Evolutionary conservation across 30 jellyfish, hydroid and myxozoan genomes (phyloP), one percentile per base, ranked within the genome.

Genomic region (Aurelia sp.): DNA sequence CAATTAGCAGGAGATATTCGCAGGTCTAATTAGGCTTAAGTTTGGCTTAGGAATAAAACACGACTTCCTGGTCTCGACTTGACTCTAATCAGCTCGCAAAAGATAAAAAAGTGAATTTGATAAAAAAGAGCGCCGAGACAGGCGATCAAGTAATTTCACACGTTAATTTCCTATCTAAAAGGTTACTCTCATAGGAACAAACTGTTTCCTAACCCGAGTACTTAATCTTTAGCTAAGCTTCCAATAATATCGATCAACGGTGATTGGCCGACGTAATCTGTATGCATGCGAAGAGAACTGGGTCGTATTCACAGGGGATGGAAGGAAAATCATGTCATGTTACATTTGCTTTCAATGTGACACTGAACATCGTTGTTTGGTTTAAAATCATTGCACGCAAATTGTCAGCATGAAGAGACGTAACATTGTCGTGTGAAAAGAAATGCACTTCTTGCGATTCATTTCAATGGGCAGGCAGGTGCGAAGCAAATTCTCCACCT

Each of bases 251-350:
- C 84, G 84, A 73, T 73, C 84, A 57, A 30, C 86, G 22, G 58
- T n/a, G 53, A 15, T 47, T n/a, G 57, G 73, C 27, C 16, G 86
- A 9, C 74, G 30, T 75, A 75, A 75, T 75, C 86, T 55, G 40
- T 73, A 75, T 75, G 86, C 86, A 75, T 75, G 86, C 86, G 58
- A 52, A 52, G 69, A 51, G 74, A 17, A 16, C 64, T 13, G 37
- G 30, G 69, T 18, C 33, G 69, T n/a, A 18, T 59, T n/a, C 69
- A 59, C 69, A 52, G 79, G 19, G 70, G 61, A 27, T 74, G 89
- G 89, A 79, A 79, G 89, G 89, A 79, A 79, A 71, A 63, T 21
- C 89, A 79, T 3, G 80, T 81, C 66, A 64, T 33, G 86, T 30
- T 75, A 72, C 58, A 75, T 51, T 37, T 9, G 23, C 74, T 18